Evolutionary conservation across 2,888 invertebrate genomes (phyloP), one percentile per base, ranked within the genome.

Genomic region (Polyommatus icarus): DNA sequence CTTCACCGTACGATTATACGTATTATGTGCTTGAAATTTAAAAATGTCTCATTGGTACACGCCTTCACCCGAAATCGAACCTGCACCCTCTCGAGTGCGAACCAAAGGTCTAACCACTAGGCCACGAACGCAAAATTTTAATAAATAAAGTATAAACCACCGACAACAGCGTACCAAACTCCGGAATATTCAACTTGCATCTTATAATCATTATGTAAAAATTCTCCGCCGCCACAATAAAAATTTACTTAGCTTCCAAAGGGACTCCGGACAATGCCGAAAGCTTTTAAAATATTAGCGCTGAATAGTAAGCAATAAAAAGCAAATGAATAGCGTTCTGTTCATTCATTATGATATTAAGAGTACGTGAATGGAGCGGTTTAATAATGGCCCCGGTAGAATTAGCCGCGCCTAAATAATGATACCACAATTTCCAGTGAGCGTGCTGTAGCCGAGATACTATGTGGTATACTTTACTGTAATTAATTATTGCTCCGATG

Each of bases 231-330:
- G 15, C 67, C 29, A 67, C 67, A 67, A 32, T 67, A 67, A 67
- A 67, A 32, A 18, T 15, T 67, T 32, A 67, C 67, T 67, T 67
- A 32, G 67, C 29, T 67, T 67, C 67, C 29, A 75, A 54, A 75
- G 50, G 29, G 29, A 67, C 54, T 50, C 24, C 24, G 54, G 75
- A 24, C 29, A 54, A 50, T 50, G 54, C 50, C 15, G 29, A 75
- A 75, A 75, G 75, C 75, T 75, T 75, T 75, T 75, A 75, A 75
- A 75, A 75, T 75, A 75, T 75, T 50, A 75, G 75, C 29, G 24
- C 46, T 24, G 75, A 50, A 75, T 54, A 29, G 75, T 54, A 54
- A 54, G 50, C 75, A 54, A 75, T 75, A 75, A 54, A 75, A 75
- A 54, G 75, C 75, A 32, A 75, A 29, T 50, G 75, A 75, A 75